Evolutionary conservation across 2,888 invertebrate genomes (phyloP).

Genomic region (Folsomia manolachei): DNA sequence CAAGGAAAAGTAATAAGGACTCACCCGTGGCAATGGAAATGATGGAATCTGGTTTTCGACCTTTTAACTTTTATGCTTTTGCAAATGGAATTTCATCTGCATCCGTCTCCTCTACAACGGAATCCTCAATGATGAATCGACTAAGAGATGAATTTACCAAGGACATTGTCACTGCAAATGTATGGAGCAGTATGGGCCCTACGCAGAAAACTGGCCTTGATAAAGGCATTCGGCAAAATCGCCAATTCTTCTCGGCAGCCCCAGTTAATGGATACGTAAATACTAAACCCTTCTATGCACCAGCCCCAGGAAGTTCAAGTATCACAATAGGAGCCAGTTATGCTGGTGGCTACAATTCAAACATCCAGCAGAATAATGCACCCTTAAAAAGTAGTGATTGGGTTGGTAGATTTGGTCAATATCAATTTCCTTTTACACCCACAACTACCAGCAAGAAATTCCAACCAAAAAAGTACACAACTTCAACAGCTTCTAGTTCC

Average conservation of each 20-base stretch:
- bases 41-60: constrained; percentile 47
- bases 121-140: constrained; percentile 9
- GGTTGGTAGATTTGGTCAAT: neutral
- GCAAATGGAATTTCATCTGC: constrained; percentile 29
- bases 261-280: neutral
- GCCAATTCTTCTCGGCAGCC: neutral
- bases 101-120: constrained; percentile 4
- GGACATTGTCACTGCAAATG: neutral
- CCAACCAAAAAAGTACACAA: constrained; percentile 20
- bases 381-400: neutral
- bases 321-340: neutral
- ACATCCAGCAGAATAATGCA: neutral
- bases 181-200: constrained; percentile 2
- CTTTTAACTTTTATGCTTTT: constrained; percentile 38
- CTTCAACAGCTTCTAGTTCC: constrained; percentile 31
- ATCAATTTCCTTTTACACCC: neutral
- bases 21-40: neutral
- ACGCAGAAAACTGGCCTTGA: neutral
- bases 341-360: neutral
- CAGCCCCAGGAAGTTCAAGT: neutral
- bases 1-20: neutral
- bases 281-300: neutral
- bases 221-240: neutral
- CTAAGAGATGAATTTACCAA: constrained; percentile 12
- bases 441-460: no score